phyloP scores from a whole-genome alignment of 2,888 invertebrate genomes.

The Xanthostigma xanthostigma region DNA sequence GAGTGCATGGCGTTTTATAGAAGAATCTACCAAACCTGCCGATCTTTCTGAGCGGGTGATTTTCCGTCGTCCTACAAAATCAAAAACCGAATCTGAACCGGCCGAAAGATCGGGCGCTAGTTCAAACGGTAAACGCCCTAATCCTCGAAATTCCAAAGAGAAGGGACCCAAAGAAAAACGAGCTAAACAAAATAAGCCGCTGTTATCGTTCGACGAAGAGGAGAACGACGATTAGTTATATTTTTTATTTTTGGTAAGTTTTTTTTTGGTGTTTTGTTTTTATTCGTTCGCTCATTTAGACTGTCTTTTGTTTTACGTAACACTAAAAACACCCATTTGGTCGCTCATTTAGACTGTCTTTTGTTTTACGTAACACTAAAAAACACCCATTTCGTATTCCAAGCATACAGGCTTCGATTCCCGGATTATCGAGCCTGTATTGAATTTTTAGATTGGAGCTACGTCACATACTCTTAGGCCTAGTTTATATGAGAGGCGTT shows the following conservation, averaged over 20 bases:
- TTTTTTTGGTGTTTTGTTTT: constrained; percentile 14
- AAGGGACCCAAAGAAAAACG: constrained; percentile 17
- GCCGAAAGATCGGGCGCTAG: constrained; percentile 9
- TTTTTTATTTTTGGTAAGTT: neutral
- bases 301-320: no score
- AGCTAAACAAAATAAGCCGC: constrained; percentile 22
- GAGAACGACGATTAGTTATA: constrained; percentile 25
- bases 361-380: no score
- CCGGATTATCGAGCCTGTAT: no score
- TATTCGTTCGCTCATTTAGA: neutral
- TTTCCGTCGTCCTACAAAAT: constrained; percentile 31
- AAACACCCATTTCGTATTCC: no score
- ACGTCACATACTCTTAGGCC: no score
- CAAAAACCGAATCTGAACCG: neutral
- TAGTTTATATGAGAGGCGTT: no score
- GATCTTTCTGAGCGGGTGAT: constrained; percentile 43
- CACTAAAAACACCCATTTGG: neutral
- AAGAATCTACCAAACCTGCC: constrained; percentile 40
- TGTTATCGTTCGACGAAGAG: constrained; percentile 34
- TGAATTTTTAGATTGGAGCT: no score
- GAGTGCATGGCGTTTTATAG: constrained; percentile 24
- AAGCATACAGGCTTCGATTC: no score
- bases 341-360: no score
- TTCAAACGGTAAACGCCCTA: constrained; percentile 13
- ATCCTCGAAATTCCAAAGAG: constrained; percentile 6